Base-by-base conservation (phyloP, 2,888 invertebrate genomes). In the Frankliniella intonsa region DNA sequence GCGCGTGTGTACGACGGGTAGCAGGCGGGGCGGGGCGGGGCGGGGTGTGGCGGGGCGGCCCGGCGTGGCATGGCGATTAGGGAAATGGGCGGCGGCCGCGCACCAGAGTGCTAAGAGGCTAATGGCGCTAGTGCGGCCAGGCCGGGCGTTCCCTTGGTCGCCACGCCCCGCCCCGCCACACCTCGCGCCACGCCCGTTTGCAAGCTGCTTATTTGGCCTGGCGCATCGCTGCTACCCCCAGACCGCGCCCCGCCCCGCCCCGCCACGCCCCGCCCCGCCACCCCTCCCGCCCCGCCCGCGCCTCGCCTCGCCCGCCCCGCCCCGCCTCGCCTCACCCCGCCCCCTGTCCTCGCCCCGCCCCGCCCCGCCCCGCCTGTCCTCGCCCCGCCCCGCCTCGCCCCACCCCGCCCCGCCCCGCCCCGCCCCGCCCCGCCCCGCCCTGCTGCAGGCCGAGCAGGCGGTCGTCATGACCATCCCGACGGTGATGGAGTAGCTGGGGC, bases 21-120 rank as follows among this genome's bases (percentile, higher is more conserved):
- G 55, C 55, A 5, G 38, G 38, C 38, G 38, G 38, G 38, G 55
- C 55, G 55, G 55, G 55, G 55, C 55, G 9, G 14, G 17, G 55
- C 55, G 9, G 55, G 55, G 55, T 8, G 55, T 2, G 14, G 65
- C 65, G 65, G 65, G 65, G n/a, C 65, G 65, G n/a, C n/a, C n/a
- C n/a, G 69, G 5, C 12, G 69, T 0, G 22, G 12, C 22, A 25
- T 76, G 69, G 69, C 69, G 69, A 76, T 76, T 76, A 76, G 69
- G 69, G 69, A 76, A 76, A 76, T 76, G 69, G 69, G 25, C 25
- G 69, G 69, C 69, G 69, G 22, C 69, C 8, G 69, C 69, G 22
- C 8, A 22, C 69, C 69, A 25, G 38, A 76, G 69, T 76, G 69
- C 69, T 76, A 76, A 76, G 22, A 76, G 69, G 69, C 22, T 76